Evolutionary conservation across 2,888 invertebrate genomes (phyloP).

Genomic region (Branchellion lobata): DNA sequence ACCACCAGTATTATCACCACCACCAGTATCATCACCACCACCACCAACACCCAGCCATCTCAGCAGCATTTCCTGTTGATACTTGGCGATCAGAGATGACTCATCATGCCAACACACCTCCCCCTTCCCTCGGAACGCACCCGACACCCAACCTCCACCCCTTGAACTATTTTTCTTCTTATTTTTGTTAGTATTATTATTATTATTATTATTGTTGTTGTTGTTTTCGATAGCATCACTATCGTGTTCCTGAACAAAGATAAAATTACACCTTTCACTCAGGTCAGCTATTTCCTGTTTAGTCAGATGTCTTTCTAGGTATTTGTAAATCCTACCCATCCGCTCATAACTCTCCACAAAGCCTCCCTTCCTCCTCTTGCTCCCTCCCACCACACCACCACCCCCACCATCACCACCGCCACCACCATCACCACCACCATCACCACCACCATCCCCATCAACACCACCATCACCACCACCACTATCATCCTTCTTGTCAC

Average conservation of each 20-base stretch:
- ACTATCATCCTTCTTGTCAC: conserved; percentile 55
- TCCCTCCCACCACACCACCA: conserved; percentile 48
- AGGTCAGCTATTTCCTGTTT: conserved; percentile 55
- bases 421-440: conserved; percentile 53
- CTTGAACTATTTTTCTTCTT: too few species aligned
- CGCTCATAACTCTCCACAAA: conserved; percentile 55
- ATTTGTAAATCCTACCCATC: conserved; percentile 56
- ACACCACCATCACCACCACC: conserved; percentile 52
- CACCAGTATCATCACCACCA: too few species aligned
- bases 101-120: background rate
- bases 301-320: conserved; percentile 54
- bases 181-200: too few species aligned
- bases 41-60: too few species aligned
- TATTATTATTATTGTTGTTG: too few species aligned
- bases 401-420: conserved; percentile 54
- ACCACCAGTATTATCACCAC: too few species aligned
- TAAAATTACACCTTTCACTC: conserved; percentile 49
- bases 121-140: conserved; percentile 53
- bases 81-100: background rate
- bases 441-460: background rate
- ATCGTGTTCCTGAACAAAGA: background rate
- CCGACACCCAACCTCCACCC: conserved; percentile 28
- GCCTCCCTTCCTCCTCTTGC: conserved; percentile 5
- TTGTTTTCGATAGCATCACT: background rate
- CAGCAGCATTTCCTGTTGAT: background rate